Evolutionary conservation across 2,888 invertebrate genomes (phyloP).

Genomic region (Cheilosia vernalis): DNA sequence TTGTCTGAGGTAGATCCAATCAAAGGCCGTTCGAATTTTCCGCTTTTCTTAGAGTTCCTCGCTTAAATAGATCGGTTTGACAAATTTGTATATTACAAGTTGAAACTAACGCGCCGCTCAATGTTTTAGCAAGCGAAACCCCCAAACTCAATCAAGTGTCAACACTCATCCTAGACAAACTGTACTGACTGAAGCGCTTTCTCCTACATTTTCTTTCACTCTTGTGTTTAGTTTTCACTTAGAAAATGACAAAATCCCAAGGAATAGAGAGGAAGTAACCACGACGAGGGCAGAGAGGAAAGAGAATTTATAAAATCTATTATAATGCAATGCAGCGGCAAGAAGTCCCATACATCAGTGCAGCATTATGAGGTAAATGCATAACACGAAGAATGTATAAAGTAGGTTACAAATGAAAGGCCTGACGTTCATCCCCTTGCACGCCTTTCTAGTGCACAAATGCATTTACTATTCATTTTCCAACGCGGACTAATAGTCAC

Average conservation of each 20-base stretch:
- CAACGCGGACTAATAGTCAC: background rate
- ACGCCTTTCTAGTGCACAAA: slow-evolving; percentile 1
- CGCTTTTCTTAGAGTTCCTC: too few species aligned
- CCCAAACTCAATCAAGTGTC: slow-evolving; percentile 4
- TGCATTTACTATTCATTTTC: background rate
- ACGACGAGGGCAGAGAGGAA: background rate
- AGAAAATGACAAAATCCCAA: slow-evolving; percentile 17
- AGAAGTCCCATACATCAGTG: slow-evolving; percentile 15
- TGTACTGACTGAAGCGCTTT: slow-evolving; percentile 36
- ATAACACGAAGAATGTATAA: slow-evolving; percentile 39
- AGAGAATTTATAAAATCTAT: background rate
- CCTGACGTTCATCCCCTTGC: background rate
- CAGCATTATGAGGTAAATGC: slow-evolving; percentile 36
- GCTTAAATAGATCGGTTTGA: too few species aligned
- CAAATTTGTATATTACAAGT: too few species aligned
- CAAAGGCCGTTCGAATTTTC: too few species aligned
- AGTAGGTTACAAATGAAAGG: slow-evolving; percentile 51
- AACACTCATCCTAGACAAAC: slow-evolving; percentile 7
- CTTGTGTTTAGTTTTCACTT: slow-evolving; percentile 27
- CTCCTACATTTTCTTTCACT: slow-evolving; percentile 30
- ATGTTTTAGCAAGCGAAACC: too few species aligned
- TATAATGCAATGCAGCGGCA: slow-evolving; percentile 8
- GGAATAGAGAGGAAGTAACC: background rate
- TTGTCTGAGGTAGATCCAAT: too few species aligned
- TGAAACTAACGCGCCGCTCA: too few species aligned